These are phyloP conservation scores for Oikopleura vanhoeffeni DNA, from an alignment of 23 tunicate genomes.

Conservation along the genomic window DNA sequence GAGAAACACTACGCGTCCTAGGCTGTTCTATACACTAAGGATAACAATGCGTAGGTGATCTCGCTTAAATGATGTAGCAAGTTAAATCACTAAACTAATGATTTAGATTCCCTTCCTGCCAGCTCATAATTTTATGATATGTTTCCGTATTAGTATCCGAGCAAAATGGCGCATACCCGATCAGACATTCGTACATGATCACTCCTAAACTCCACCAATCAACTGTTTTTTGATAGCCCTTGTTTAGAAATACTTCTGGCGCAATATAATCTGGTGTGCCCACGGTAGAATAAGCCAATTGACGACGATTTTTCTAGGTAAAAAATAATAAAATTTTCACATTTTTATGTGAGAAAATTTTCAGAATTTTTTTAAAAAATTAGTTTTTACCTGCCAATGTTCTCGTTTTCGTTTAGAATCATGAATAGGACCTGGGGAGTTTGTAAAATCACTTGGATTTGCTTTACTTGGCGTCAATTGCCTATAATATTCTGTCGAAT, in stretches of 20 bases:
- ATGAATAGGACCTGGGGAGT: neutral
- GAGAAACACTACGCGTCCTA: too few relatives aligned
- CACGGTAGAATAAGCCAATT: conserved; percentile 84
- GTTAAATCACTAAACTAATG: too few relatives aligned
- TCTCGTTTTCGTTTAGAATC: neutral
- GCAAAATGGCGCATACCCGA: conserved; percentile 94
- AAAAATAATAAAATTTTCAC: neutral
- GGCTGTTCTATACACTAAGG: too few relatives aligned
- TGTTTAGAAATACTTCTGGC: too few relatives aligned
- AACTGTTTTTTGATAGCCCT: conserved; percentile 62
- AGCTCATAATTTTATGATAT: conserved; percentile 62
- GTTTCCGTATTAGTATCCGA: conserved; percentile 86
- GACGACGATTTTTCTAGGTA: conserved; percentile 45
- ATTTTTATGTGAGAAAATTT: too few relatives aligned
- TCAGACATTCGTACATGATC: conserved; percentile 85
- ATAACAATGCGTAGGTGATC: too few relatives aligned
- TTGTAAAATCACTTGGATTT: neutral
- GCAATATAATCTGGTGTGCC: conserved; percentile 99
- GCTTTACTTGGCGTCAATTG: conserved; percentile 19
- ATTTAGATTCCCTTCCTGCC: conserved; percentile 18
- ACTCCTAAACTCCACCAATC: conserved; percentile 99
- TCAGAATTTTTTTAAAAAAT: neutral
- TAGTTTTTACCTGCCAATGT: neutral
- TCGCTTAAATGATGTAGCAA: too few relatives aligned
- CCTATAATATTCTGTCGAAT: conserved; percentile 70